These are phyloP conservation scores for Perodicticus potto DNA, from an alignment of 2,797 vertebrate genomes.

Conservation along the genomic window DNA sequence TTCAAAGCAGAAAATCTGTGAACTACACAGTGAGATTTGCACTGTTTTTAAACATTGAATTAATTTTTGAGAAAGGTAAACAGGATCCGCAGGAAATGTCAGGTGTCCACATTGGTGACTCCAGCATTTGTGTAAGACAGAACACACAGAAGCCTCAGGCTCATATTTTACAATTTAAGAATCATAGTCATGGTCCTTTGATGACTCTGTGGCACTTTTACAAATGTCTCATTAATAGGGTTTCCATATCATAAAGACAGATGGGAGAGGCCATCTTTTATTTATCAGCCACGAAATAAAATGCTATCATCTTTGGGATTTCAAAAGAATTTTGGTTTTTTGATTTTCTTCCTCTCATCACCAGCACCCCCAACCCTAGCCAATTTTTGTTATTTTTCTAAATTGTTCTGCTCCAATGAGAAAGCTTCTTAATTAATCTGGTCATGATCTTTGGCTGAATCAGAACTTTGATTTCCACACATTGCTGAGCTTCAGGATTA, in stretches of 20 bases:
- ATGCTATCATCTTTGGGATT: constrained; percentile 29
- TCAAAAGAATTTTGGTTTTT: constrained; percentile 38
- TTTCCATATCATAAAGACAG: constrained; percentile 73
- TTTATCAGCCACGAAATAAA: constrained; percentile 70
- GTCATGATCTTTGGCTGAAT: constrained; percentile 21
- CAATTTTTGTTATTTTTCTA: constrained; percentile 27
- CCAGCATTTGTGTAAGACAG: constrained; percentile 52
- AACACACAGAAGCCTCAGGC: constrained; percentile 33
- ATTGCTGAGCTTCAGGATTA: background rate
- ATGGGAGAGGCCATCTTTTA: constrained; percentile 75
- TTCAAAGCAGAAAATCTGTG: constrained; percentile 26
- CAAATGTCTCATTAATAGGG: constrained; percentile 74
- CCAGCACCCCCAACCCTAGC: background rate
- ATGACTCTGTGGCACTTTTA: constrained; percentile 52
- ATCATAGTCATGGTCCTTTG: constrained; percentile 43
- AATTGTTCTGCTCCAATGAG: constrained; percentile 31
- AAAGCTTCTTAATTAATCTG: constrained; percentile 44
- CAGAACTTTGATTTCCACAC: constrained; percentile 37
- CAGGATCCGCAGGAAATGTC: constrained; percentile 68
- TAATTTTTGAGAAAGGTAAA: constrained; percentile 74
- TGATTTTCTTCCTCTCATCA: background rate
- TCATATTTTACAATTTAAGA: constrained; percentile 68
- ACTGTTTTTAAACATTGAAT: constrained; percentile 62
- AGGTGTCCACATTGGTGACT: constrained; percentile 21
- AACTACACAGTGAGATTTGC: constrained; percentile 40